Evolutionary conservation across 2,888 invertebrate genomes (phyloP).

Genomic region (Trimorus sp.): DNA sequence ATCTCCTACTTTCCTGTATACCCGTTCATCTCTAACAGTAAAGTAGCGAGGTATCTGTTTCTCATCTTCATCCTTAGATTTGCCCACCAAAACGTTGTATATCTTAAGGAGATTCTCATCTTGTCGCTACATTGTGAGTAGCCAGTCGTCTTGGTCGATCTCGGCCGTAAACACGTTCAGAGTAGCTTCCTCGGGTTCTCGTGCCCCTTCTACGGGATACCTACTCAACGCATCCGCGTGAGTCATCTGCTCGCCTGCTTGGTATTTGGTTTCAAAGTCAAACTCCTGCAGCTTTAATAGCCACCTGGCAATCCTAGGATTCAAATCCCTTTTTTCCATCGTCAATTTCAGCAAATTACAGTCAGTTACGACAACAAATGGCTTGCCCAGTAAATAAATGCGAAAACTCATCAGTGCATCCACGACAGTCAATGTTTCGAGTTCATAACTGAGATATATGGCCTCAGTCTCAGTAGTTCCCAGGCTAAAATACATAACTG

Average conservation of each 20-base stretch:
- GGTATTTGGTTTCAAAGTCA: conserved; percentile 19
- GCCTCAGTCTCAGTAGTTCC: too few species aligned
- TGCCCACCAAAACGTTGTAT: too few species aligned
- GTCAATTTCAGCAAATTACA: conserved; percentile 33
- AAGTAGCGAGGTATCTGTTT: conserved; percentile 3
- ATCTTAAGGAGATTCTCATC: too few species aligned
- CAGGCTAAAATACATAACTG: too few species aligned
- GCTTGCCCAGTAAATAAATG: conserved; percentile 69
- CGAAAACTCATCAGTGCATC: too few species aligned
- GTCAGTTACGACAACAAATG: conserved; percentile 25
- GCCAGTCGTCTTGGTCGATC: conserved; percentile 17
- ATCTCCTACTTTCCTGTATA: not conserved
- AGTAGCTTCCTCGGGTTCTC: too few species aligned
- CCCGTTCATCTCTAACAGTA: not conserved
- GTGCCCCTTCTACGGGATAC: conserved; percentile 12
- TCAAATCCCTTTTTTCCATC: conserved; percentile 28
- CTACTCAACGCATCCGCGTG: conserved; percentile 30
- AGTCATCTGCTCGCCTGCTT: conserved; percentile 27
- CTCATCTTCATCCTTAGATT: not conserved
- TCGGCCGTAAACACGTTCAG: conserved; percentile 9
- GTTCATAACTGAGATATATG: too few species aligned
- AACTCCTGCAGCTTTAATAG: conserved; percentile 32
- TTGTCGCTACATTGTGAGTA: conserved; percentile 14
- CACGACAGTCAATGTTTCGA: too few species aligned
- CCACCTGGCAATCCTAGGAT: conserved; percentile 36